These are phyloP conservation scores for Toxotes lorentzi DNA, from an alignment of 2,797 vertebrate genomes.

Conservation along the genomic window DNA sequence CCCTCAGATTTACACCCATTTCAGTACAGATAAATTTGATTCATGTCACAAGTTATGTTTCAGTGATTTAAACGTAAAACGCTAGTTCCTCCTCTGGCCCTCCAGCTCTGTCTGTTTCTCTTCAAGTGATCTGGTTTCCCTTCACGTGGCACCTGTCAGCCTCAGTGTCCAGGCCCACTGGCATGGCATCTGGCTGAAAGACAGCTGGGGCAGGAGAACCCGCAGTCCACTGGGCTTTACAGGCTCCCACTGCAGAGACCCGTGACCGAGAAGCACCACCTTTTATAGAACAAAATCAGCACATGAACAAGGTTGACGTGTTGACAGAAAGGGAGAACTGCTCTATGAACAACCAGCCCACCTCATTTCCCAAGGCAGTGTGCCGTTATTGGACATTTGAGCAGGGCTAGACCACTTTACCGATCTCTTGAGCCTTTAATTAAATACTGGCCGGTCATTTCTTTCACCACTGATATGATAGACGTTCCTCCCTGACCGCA, in stretches of 20 bases:
- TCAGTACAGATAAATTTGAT: background rate
- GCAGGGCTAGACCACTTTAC: background rate
- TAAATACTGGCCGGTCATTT: constrained; percentile 2
- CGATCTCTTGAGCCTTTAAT: constrained; percentile 17
- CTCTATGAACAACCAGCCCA: constrained; percentile 8
- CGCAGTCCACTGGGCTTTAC: constrained; percentile 84
- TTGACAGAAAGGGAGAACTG: constrained; percentile 1
- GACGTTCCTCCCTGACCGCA: background rate
- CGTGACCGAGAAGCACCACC: constrained; percentile 90
- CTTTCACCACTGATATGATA: background rate
- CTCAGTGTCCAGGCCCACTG: constrained; percentile 93
- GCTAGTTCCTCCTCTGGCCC: background rate
- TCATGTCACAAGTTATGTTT: background rate
- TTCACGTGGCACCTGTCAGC: constrained; percentile 83
- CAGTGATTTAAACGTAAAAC: constrained; percentile 2
- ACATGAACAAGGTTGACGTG: background rate
- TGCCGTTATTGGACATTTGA: background rate
- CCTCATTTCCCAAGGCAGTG: constrained; percentile 4
- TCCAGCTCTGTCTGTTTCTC: constrained; percentile 18
- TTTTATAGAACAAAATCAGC: constrained; percentile 64
- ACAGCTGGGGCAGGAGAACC: constrained; percentile 85
- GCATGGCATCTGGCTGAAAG: constrained; percentile 83
- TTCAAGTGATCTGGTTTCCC: constrained; percentile 24
- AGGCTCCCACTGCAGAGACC: constrained; percentile 86
- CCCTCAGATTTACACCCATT: background rate